Evolutionary conservation across 2,888 invertebrate species (phyloP).

Genomic region (Meghimatium bilineatum): DNA sequence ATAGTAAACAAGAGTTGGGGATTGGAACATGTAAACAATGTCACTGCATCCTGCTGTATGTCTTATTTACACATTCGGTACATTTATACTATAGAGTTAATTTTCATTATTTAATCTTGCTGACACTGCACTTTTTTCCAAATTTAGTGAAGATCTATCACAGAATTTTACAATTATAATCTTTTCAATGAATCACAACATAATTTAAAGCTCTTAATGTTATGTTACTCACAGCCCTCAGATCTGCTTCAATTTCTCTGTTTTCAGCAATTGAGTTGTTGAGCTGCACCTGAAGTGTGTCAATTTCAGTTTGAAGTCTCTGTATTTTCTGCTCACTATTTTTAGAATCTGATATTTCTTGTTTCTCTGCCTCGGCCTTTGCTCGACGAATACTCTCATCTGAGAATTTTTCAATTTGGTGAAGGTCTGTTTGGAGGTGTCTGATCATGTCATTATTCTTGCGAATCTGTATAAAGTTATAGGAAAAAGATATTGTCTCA

Average conservation of each 20-base stretch:
- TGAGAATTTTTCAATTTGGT: conserved; percentile 75
- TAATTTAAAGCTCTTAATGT: neutral
- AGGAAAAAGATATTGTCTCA: too few relatives aligned
- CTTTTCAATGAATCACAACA: neutral
- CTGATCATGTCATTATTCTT: conserved; percentile 76
- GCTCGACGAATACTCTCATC: conserved; percentile 74
- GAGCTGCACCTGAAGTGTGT: conserved; percentile 70
- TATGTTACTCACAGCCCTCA: conserved; percentile 69
- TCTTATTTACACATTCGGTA: too few relatives aligned
- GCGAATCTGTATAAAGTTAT: conserved; percentile 63
- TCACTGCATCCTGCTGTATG: too few relatives aligned
- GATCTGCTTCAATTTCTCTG: conserved; percentile 72
- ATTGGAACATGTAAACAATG: too few relatives aligned
- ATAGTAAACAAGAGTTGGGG: too few relatives aligned
- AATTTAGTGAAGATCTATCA: too few relatives aligned
- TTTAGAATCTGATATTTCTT: conserved; percentile 74
- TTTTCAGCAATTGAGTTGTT: conserved; percentile 73
- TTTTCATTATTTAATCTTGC: too few relatives aligned
- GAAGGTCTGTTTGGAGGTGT: conserved; percentile 73
- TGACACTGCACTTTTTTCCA: too few relatives aligned
- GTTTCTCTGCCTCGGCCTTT: conserved; percentile 75
- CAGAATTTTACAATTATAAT: neutral
- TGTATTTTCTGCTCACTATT: conserved; percentile 75
- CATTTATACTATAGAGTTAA: too few relatives aligned
- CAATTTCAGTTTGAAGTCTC: conserved; percentile 72